Evolutionary conservation across 2,113 vertebrate genomes (phyloP).

Genomic region (Butastur rufipennis): DNA sequence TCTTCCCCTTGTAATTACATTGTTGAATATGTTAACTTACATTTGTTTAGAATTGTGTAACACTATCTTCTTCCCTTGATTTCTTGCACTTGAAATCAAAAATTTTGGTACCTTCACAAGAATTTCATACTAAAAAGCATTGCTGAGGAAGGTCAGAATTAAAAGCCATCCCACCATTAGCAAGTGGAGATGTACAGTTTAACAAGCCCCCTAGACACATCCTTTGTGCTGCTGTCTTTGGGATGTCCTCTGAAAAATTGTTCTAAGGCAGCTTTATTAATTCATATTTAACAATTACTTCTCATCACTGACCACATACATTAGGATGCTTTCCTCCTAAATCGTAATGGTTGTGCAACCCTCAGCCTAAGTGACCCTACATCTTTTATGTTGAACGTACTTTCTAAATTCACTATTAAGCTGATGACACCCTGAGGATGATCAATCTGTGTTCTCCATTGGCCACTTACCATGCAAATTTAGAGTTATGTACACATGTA

Average conservation of each 20-base stretch:
- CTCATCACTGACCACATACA: not conserved
- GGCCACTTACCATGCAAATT: not conserved
- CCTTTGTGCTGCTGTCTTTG: not conserved
- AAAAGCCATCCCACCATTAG: not conserved
- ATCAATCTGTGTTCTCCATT: not conserved
- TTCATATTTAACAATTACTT: not conserved
- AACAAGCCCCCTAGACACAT: not conserved
- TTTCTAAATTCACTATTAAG: not conserved
- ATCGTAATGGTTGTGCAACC: not conserved
- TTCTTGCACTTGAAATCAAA: not conserved
- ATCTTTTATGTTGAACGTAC: not conserved
- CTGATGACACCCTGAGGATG: not conserved
- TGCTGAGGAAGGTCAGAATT: not conserved
- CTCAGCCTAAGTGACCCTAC: not conserved
- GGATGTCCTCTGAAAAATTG: not conserved
- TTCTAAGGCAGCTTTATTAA: not conserved
- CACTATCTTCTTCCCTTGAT: not conserved
- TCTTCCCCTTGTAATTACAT: not conserved
- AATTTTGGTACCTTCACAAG: not conserved
- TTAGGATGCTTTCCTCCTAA: not conserved
- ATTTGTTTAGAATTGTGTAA: not conserved
- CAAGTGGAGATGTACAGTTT: not conserved
- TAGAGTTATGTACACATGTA: not conserved
- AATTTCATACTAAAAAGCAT: not conserved
- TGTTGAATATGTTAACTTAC: not conserved